Evolutionary conservation across 2,797 vertebrate genomes (phyloP), one percentile per base, ranked within the genome.

Genomic region (Nasua narica): DNA sequence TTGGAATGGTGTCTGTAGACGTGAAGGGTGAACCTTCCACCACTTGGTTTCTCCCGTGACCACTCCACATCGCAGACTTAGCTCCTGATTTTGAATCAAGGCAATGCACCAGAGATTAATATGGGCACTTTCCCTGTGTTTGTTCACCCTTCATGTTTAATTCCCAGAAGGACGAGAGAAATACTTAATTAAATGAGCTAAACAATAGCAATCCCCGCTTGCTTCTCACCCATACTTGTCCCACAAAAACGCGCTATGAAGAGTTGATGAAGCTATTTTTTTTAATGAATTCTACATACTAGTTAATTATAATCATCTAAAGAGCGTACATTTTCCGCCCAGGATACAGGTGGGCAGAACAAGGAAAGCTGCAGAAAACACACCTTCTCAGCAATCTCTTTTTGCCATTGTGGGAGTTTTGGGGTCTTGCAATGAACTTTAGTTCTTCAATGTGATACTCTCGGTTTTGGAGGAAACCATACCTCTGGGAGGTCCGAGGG

Each of bases 141-240:
- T 95, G 62, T 74, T 85, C 92, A 90, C 81, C 14, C 3, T 87
- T 97, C 81, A 76, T 58, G 46, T 95, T 95, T 92, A 97, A 95
- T 93, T 97, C 87, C 81, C 60, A 78, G 88, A 84, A 95, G 84
- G 90, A 19, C 76, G 77, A 96, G 96, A 95, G 92, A 98, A 97
- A 96, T 95, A 96, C 60, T 94, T 97, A 96, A 96, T 97, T 96
- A 96, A 97, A 96, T 48, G 14, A 88, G 87, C 85, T 78, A 87
- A 97, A 94, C 93, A 95, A 86, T 95, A 78, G 52, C 69, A 77
- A 70, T 78, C 76, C 87, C 95, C 0, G 0, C 54, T 97, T 95
- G 67, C 76, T 89, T 96, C 95, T 94, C 60, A 69, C 14, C 2
- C 90, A 13, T 52, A 88, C 35, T 78, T 96, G 77, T 90, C 58